Evolutionary conservation across 2,797 vertebrate species (phyloP).

Genomic region (Tokudaia tokunoshimensis): DNA sequence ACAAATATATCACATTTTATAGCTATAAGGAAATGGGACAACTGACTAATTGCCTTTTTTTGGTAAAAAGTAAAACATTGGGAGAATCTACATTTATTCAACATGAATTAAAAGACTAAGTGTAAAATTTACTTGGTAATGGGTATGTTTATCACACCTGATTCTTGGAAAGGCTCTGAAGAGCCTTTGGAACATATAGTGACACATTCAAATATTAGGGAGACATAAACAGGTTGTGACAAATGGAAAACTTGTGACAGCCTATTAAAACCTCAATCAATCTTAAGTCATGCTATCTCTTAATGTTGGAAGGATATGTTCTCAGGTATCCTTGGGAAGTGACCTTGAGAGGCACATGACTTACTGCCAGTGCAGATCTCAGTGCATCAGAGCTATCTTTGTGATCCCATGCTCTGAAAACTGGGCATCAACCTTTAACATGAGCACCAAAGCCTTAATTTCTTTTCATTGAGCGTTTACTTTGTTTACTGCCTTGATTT

Average conservation of each 20-base stretch:
- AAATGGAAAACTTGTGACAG: neutral
- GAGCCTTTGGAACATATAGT: neutral
- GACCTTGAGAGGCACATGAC: slow-evolving; percentile 6
- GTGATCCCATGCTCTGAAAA: neutral
- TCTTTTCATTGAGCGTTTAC: slow-evolving; percentile 60
- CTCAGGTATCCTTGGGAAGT: slow-evolving; percentile 11
- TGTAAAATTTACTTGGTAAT: neutral
- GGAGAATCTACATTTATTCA: neutral
- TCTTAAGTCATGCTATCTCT: neutral
- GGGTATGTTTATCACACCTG: neutral
- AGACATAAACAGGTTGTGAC: neutral
- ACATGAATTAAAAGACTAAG: neutral
- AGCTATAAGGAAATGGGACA: neutral
- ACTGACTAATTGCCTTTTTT: neutral
- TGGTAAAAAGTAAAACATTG: neutral
- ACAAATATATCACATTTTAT: neutral
- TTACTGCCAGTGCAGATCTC: neutral
- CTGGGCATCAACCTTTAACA: slow-evolving; percentile 32
- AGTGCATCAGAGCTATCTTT: neutral
- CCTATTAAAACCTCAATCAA: neutral
- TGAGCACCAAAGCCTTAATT: neutral
- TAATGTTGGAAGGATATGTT: slow-evolving; percentile 31
- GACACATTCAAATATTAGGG: neutral
- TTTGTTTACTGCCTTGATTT: slow-evolving; percentile 62
- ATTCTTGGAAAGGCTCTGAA: neutral